These are phyloP conservation scores for Myripristis murdjan DNA, from an alignment of 2,797 vertebrate genomes.

Conservation along the genomic window DNA sequence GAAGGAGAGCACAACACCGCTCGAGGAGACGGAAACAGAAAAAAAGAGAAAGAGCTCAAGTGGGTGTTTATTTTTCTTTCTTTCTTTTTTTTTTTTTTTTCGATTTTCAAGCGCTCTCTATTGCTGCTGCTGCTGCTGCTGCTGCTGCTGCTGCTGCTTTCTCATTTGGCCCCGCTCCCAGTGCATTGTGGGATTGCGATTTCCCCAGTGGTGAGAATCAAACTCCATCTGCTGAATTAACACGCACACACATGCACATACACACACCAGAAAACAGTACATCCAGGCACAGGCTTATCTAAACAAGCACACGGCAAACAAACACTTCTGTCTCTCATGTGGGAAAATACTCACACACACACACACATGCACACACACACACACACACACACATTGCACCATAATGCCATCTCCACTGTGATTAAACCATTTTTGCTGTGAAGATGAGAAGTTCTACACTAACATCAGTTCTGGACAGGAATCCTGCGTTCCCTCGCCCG, in stretches of 20 bases:
- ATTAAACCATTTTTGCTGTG: conserved; percentile 74
- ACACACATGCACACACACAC: too few species aligned
- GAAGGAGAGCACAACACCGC: conserved; percentile 68
- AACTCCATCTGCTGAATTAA: conserved; percentile 77
- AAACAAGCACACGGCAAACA: conserved; percentile 76
- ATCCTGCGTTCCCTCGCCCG: conserved; percentile 6
- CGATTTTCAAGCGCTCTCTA: conserved; percentile 59
- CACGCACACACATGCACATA: conserved; percentile 48
- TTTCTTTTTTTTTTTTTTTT: too few species aligned
- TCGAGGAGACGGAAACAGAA: conserved; percentile 23
- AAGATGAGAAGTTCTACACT: conserved; percentile 62
- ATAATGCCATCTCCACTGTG: conserved; percentile 78
- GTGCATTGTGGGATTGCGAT: conserved; percentile 83
- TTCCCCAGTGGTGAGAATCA: conserved; percentile 78
- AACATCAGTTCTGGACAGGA: conserved; percentile 32
- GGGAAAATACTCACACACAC: conserved; percentile 35
- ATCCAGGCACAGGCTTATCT: conserved; percentile 73
- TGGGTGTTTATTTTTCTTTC: too few species aligned
- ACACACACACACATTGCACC: conserved; percentile 30
- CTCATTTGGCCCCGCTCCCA: conserved; percentile 76
- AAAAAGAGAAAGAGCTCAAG: conserved; percentile 16
- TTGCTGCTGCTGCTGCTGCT: conserved; percentile 69
- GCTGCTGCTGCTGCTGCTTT: conserved; percentile 53
- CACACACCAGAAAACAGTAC: conserved; percentile 53
- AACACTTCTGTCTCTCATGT: conserved; percentile 63